Evolutionary conservation across 2,888 invertebrate genomes (phyloP), one percentile per base, ranked within the genome.

Genomic region (Drosophila diplacantha): DNA sequence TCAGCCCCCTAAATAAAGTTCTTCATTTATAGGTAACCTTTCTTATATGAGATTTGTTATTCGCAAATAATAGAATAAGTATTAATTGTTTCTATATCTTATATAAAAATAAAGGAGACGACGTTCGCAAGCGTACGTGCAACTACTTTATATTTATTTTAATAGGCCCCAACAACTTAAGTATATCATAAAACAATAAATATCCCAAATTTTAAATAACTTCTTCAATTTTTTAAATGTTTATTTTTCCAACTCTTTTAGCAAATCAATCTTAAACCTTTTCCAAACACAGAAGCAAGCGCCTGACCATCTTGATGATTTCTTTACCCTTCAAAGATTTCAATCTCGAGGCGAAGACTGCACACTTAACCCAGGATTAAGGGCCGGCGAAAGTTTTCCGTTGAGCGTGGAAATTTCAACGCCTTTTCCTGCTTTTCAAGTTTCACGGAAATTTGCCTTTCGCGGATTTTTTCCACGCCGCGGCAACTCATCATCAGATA

Each of bases 371-470:
- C 11, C 32, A 9, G 26, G 58, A 32, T 57, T 57, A 57, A 31
- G 43, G 39, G 7, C 12, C 55, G n/a, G 18, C 11, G 11, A 59
- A 59, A 59, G 24, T 59, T 59, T 44, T 29, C 24, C 18, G 3
- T n/a, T 8, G 32, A 38, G 57, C 58, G 58, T 59, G 44, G 38
- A 59, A 59, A 59, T 59, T 59, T 59, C 58, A n/a, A 59, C 65
- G 56, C 49, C 51, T 31, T 58, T 18, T n/a, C 22, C 4, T 3
- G 7, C 39, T 35, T 9, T 18, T 11, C 14, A 14, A 8, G 26
- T 29, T 44, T 44, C 14, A 46, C 44, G 44, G 31, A 46, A 31
- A 46, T 16, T 18, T 20, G 20, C n/a, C 22, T 14, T 26, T 12
- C 8, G 26, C 39, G 22, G 6, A 12, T 37, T 37, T 44, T 41